Evolutionary conservation across 2,797 vertebrate species (phyloP), one percentile per base, ranked within the genome.

Genomic region (Lophura swinhoii): DNA sequence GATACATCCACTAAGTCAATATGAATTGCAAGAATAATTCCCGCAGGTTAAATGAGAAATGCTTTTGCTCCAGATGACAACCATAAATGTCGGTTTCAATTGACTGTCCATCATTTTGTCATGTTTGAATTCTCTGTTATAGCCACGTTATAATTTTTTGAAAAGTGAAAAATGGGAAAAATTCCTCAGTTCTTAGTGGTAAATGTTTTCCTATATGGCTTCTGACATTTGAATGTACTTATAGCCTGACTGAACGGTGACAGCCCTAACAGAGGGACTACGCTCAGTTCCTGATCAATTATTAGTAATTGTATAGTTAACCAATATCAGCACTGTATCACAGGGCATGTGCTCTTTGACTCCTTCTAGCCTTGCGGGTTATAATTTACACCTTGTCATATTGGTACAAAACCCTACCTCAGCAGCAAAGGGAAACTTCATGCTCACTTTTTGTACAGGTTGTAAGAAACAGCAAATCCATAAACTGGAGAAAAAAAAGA

Each of bases 11-110:
- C 37, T 89, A 79, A 82, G 82, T 75, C 46, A 31, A 43, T 67
- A 86, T 64, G 46, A 88, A 74, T 71, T 12, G 33, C 31, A 83
- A 49, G 41, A 74, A 74, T 37, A 74, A 55, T 48, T 74, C 91
- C 58, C 2, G 2, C 31, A 62, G 7, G 41, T 68, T 85, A 82
- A 91, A 68, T 37, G 39, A 17, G 39, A 94, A 80, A 77, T 56
- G 5, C 16, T 92, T 88, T 81, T 9, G 33, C 75, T 80, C 67
- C 69, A 37, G 37, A 13, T n/a, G 3, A 78, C 44, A 90, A 3
- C 31, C 12, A 33, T 31, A 26, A 83, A 39, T 20, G 28, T 23
- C 60, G 24, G 63, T 53, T 20, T 77, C 39, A 68, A 20, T 26
- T 68, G 49, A 28, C 48, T 90, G 37, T 48, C 85, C 31, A 29